A percentile compares a stretch with the other conserved stretches of the same genome.
These are phyloP conservation scores for Limanda limanda DNA, from an alignment of 2,113 vertebrate genomes.

Conservation along the genomic window DNA sequence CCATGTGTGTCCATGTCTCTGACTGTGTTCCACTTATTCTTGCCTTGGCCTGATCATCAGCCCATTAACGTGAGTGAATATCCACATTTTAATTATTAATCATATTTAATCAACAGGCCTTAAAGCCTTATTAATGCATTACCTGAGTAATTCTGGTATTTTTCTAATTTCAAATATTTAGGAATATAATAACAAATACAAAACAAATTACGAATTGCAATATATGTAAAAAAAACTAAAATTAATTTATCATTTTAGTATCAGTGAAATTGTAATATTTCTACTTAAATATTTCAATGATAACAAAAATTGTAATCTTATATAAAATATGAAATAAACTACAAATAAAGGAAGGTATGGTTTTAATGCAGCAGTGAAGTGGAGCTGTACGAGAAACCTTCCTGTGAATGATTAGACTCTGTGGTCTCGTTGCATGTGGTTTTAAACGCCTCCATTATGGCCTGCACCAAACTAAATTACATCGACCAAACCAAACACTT, in stretches of 20 bases:
- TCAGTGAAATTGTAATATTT: background rate
- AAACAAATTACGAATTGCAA: background rate
- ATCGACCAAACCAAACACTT: constrained; percentile 20
- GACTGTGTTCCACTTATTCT: background rate
- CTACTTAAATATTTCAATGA: constrained; percentile 6
- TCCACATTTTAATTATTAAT: background rate
- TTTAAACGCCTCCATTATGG: constrained; percentile 47
- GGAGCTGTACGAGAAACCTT: constrained; percentile 38
- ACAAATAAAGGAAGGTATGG: background rate
- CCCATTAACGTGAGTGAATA: background rate
- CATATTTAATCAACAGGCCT: background rate
- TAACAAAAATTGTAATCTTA: background rate
- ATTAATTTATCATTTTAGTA: background rate
- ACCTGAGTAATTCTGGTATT: background rate
- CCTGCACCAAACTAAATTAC: constrained; percentile 22
- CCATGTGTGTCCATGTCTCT: constrained; percentile 22
- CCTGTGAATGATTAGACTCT: constrained; percentile 43
- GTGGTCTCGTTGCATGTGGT: constrained; percentile 56
- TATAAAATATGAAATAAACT: background rate
- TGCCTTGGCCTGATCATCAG: background rate
- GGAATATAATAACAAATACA: background rate
- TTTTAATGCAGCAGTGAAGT: constrained; percentile 43
- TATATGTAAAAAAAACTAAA: too few species aligned
- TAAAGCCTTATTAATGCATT: background rate
- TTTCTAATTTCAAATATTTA: background rate